These are phyloP conservation scores for Pristionchus mayeri DNA, from an alignment of 2,888 invertebrate species.

Conservation along the genomic window DNA sequence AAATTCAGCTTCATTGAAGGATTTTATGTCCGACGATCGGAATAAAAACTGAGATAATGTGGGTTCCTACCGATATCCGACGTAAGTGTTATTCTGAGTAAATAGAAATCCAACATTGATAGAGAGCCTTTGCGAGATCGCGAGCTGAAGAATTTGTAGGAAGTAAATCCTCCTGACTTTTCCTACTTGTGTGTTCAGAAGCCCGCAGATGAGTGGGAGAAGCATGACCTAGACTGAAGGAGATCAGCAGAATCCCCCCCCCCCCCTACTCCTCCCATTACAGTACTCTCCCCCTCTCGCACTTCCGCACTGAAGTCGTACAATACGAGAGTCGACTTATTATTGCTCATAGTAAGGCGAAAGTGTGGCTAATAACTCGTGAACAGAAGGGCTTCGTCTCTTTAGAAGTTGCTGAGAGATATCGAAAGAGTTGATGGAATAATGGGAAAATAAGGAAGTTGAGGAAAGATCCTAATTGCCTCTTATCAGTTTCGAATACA, in stretches of 20 bases:
- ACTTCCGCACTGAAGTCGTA: neutral
- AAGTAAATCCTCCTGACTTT: neutral
- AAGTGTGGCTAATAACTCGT: too few relatives aligned
- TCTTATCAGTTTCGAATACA: too few relatives aligned
- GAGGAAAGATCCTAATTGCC: too few relatives aligned
- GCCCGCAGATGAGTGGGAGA: neutral
- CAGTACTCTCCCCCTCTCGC: neutral
- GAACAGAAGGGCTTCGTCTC: too few relatives aligned
- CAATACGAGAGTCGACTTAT: too few relatives aligned
- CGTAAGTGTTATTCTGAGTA: slow-evolving; percentile 9
- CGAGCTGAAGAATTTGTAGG: neutral
- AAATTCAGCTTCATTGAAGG: neutral
- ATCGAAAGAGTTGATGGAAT: too few relatives aligned
- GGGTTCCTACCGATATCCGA: neutral
- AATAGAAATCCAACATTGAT: slow-evolving; percentile 3
- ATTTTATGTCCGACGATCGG: neutral
- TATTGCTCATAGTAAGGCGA: too few relatives aligned
- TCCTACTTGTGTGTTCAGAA: neutral
- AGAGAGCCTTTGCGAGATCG: neutral
- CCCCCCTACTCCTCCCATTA: neutral
- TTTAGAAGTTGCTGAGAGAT: too few relatives aligned
- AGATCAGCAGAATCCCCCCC: too few relatives aligned
- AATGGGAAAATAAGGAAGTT: too few relatives aligned
- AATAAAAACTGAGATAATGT: neutral
- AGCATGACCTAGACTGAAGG: neutral